These are phyloP conservation scores for Fistularia commersonii DNA, from an alignment of 2,797 vertebrate genomes.

Conservation along the genomic window DNA sequence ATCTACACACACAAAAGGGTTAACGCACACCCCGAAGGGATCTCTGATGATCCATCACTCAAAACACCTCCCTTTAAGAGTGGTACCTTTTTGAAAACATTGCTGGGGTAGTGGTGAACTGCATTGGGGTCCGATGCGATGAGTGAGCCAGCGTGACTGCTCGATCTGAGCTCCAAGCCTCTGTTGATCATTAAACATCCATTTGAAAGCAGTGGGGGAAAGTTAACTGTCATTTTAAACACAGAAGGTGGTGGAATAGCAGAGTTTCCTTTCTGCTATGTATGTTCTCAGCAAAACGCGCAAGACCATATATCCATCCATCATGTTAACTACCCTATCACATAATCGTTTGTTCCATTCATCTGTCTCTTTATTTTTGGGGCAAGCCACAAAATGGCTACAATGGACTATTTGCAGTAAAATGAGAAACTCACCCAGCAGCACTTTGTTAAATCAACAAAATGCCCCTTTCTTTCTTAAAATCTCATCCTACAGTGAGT, in stretches of 20 bases:
- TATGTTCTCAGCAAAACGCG: conserved; percentile 33
- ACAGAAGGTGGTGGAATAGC: conserved; percentile 52
- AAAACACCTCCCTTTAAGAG: conserved; percentile 43
- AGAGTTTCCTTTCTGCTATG: conserved; percentile 30
- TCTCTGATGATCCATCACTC: conserved; percentile 75
- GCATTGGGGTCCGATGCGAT: conserved; percentile 8
- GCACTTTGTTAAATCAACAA: conserved; percentile 53
- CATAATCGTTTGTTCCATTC: conserved; percentile 57
- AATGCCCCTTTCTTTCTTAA: conserved; percentile 21
- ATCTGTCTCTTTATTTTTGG: conserved; percentile 54
- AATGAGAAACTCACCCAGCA: conserved; percentile 39
- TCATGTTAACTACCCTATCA: conserved; percentile 52
- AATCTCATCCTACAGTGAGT: conserved; percentile 7
- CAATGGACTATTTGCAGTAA: conserved; percentile 31
- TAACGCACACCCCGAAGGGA: conserved; percentile 64
- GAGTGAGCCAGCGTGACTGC: conserved; percentile 54
- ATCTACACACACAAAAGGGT: conserved; percentile 65
- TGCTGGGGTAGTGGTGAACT: conserved; percentile 31
- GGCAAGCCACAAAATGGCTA: conserved; percentile 40
- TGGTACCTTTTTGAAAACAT: conserved; percentile 41
- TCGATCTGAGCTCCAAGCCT: conserved; percentile 51
- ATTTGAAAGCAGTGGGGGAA: conserved; percentile 73
- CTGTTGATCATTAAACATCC: conserved; percentile 76
- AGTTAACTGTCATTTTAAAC: conserved; percentile 73
- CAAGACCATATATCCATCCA: conserved; percentile 43